Evolutionary conservation across 2,888 invertebrate genomes (phyloP), one percentile per base, ranked within the genome.

Genomic region (Plagiodera versicolora): DNA sequence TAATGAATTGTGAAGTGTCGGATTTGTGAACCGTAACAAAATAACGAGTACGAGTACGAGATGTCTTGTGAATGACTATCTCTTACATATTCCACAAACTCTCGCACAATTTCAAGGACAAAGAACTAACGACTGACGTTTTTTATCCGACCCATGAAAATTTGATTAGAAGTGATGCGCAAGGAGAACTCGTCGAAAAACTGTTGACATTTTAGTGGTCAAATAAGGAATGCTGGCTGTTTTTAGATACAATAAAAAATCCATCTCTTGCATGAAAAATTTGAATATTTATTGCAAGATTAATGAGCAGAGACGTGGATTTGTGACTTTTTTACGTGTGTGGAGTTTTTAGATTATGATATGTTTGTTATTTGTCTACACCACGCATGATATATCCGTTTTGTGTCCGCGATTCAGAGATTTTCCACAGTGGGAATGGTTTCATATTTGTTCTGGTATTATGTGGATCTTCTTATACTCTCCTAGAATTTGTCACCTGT

Each of bases 301-400:
- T 39, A 52, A 52, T 20, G 52, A 52, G 11, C 39, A 20, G 17
- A n/a, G 39, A 39, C 52, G 14, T 39, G 39, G 14, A 52, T 52
- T 20, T 52, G 39, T 39, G 16, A 52, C 39, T 35, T 52, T 17
- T 17, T 35, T 16, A 14, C 14, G 32, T 52, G 11, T 35, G 30
- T 19, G 14, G 19, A n/a, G 39, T 39, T 24, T 35, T 18, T 35
- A 18, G 18, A 39, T 32, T 32, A 19, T 35, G 28, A 50, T 20
- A 49, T 48, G 20, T 39, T 18, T 52, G 20, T 52, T 49, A 30
- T 49, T 39, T 39, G 39, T 39, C 10, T 39, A 39, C 39, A 39
- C 39, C 14, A n/a, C 14, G 39, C 14, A 39, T 39, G 39, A 39
- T 39, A 14, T 39, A 39, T 39, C 39, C 39, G n/a, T 39, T 39